These are phyloP conservation scores for Bujurquina vittata DNA, from an alignment of 2,113 vertebrate species.

Conservation along the genomic window DNA sequence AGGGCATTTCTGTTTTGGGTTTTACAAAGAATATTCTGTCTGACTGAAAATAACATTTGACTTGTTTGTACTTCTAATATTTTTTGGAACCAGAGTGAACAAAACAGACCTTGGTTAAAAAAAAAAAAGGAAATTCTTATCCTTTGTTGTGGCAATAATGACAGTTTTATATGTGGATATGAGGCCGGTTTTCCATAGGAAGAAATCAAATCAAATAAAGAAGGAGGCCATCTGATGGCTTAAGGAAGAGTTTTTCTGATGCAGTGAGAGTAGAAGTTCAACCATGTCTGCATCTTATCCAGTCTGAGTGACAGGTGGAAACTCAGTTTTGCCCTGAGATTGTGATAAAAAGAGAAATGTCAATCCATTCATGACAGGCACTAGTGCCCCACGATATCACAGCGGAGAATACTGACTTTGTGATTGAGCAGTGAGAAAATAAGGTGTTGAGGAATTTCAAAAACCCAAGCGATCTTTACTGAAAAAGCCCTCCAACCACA, in stretches of 20 bases:
- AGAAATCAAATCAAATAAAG: not conserved
- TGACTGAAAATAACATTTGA: slow-evolving; percentile 3
- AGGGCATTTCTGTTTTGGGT: not conserved
- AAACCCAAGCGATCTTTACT: not conserved
- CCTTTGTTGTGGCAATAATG: not conserved
- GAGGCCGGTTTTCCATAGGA: not conserved
- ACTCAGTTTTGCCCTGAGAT: not conserved
- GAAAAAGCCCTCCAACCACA: not conserved
- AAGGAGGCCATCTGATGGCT: not conserved
- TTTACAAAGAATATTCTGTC: not conserved
- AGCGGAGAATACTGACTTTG: not conserved
- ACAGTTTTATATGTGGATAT: not conserved
- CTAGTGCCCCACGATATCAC: not conserved
- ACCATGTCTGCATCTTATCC: not conserved
- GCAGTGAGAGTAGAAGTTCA: not conserved
- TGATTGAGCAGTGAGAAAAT: not conserved
- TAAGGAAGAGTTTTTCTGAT: not conserved
- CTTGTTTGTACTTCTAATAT: not conserved
- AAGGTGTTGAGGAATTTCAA: not conserved
- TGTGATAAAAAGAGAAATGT: slow-evolving; percentile 10
- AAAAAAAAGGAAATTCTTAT: not conserved
- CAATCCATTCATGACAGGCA: not conserved
- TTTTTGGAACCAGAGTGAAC: not conserved
- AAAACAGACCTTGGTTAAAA: not conserved
- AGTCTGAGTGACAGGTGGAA: slow-evolving; percentile 16